Evolutionary conservation across 2,888 invertebrate genomes (phyloP), one percentile per base, ranked within the genome.

Genomic region (Pasiphila rectangulata): DNA sequence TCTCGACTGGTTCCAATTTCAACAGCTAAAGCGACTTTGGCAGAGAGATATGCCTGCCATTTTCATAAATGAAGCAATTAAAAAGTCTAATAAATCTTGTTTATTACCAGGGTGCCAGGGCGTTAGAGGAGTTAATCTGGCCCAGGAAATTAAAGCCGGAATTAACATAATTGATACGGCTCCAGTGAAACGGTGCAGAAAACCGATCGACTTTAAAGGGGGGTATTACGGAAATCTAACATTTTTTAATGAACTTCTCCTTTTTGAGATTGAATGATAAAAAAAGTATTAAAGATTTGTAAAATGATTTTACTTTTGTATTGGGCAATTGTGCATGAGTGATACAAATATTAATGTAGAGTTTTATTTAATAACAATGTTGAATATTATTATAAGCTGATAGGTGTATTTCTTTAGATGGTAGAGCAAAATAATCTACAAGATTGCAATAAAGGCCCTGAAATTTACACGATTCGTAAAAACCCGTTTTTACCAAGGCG

Each of bases 141-240:
- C 57, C 57, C 84, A 87, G 88, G 88, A 88, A 88, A 87, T 88
- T 88, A 87, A 88, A 84, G 75, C 68, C 58, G 72, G 80, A 75
- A 86, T 88, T 85, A 83, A 79, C 86, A 88, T 88, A 88, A 88
- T 87, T 87, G 87, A 87, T 87, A 84, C 84, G 81, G 73, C 78
- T 81, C 72, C 61, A 69, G 79, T 72, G 82, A 75, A 85, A 70
- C 73, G 74, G 79, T 59, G 83, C 75, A 76, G 84, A 86, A 84
- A 86, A 84, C 82, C 75, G 79, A 84, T 81, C 78, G 75, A 61
- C 59, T 72, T 74, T 69, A 67, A 67, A 69, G 72, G 64, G 64
- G 65, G 60, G 9, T 61, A 63, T 66, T 51, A 61, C 58, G 56
- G 68, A 70, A 27, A 72, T 64, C 63, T 64, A 66, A 61, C 63